These are phyloP conservation scores for Ciconia nigra DNA, from an alignment of 2,797 vertebrate genomes.

Conservation along the genomic window DNA sequence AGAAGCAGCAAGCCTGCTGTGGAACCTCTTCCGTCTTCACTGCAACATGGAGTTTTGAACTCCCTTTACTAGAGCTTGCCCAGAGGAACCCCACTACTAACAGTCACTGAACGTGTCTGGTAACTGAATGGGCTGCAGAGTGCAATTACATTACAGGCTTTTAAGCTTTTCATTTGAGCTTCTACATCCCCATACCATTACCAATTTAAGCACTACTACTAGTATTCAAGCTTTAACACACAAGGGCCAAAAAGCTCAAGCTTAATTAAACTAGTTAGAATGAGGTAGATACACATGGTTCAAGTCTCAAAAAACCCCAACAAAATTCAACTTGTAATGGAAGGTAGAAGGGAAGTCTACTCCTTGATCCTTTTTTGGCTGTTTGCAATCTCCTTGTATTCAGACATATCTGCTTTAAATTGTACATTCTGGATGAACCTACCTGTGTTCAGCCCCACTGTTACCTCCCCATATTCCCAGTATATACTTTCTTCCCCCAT, in stretches of 20 bases:
- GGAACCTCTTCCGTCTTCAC: background rate
- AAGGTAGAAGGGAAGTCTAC: background rate
- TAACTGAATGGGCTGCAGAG: background rate
- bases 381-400: background rate
- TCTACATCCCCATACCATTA: background rate
- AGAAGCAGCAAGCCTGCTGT: background rate
- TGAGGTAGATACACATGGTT: background rate
- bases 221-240: background rate
- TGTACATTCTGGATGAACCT: background rate
- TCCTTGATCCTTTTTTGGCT: background rate
- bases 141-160: background rate
- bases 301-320: rapidly evolving
- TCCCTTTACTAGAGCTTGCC: background rate
- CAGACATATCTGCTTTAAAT: background rate
- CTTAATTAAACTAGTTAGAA: background rate
- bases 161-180: background rate
- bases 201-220: background rate
- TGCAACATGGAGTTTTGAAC: background rate
- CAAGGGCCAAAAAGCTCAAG: background rate
- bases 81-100: background rate
- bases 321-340: background rate
- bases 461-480: background rate
- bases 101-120: rapidly evolving
- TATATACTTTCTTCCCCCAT: background rate
- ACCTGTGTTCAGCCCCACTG: background rate